Evolutionary conservation across 1,140 invertebrate species (phyloP).

Genomic region (Halyomorpha halys): DNA sequence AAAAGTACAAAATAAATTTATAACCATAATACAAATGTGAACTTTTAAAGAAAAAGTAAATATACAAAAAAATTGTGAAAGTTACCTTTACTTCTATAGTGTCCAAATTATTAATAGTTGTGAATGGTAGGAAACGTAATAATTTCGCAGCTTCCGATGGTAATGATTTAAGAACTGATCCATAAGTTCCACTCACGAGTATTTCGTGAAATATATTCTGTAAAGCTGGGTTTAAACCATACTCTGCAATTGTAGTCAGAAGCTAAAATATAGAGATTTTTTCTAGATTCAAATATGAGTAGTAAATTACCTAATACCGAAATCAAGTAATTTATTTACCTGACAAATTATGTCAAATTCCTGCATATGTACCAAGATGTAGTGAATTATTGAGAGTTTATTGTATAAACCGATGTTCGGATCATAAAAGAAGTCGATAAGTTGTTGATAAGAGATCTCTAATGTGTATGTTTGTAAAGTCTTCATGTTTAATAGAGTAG

Average conservation of each 20-base stretch:
- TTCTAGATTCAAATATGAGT: neutral
- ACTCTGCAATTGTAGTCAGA: slow-evolving; percentile 40
- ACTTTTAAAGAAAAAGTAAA: neutral
- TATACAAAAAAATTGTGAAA: slow-evolving; percentile 1
- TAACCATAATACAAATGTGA: neutral
- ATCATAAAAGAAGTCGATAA: slow-evolving; percentile 54
- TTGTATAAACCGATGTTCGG: slow-evolving; percentile 32
- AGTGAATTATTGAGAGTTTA: slow-evolving; percentile 64
- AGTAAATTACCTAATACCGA: too few relatives aligned
- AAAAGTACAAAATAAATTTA: neutral
- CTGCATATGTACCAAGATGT: slow-evolving; percentile 60
- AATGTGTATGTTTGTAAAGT: slow-evolving; percentile 39
- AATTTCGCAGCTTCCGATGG: slow-evolving; percentile 54
- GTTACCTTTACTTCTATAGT: slow-evolving; percentile 44
- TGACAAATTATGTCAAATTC: slow-evolving; percentile 59
- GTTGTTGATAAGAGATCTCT: slow-evolving; percentile 47
- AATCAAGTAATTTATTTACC: slow-evolving; percentile 35
- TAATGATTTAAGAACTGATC: slow-evolving; percentile 57
- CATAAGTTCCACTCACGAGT: slow-evolving; percentile 57
- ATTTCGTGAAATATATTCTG: slow-evolving; percentile 64
- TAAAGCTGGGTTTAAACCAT: slow-evolving; percentile 41
- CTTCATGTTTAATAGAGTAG: slow-evolving; percentile 25
- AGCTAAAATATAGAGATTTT: slow-evolving; percentile 34
- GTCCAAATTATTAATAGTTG: slow-evolving; percentile 43
- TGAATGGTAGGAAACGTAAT: slow-evolving; percentile 56